phyloP scores from a whole-genome alignment of 1,140 invertebrate species.

The Augochlora pura region DNA sequence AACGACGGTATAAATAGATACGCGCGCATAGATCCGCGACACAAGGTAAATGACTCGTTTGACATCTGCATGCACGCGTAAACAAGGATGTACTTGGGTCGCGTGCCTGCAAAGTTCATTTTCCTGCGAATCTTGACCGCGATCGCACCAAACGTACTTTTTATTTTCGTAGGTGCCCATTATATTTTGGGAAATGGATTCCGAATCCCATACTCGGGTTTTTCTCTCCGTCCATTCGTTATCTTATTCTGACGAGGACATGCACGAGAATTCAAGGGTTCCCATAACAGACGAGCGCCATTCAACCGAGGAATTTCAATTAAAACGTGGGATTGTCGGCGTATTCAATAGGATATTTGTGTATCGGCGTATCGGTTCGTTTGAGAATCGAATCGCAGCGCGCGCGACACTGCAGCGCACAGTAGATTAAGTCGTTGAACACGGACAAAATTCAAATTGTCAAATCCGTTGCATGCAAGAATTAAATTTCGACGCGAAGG shows the following conservation, averaged over 20 bases:
- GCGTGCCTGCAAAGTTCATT: neutral
- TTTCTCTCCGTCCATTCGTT: neutral
- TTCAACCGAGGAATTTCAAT: neutral
- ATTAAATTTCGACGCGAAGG: too few species aligned
- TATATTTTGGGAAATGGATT: neutral
- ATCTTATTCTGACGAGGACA: neutral
- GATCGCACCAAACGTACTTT: too few species aligned
- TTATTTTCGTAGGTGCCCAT: neutral
- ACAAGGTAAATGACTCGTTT: neutral
- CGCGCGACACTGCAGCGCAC: too few species aligned
- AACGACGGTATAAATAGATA: slow-evolving; percentile 11
- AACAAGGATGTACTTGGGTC: neutral
- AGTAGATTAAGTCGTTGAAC: too few species aligned
- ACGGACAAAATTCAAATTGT: too few species aligned
- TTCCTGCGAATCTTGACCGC: neutral
- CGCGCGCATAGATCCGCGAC: neutral
- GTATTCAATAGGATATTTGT: neutral
- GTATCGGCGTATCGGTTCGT: neutral
- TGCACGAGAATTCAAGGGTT: neutral
- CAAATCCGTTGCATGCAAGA: too few species aligned
- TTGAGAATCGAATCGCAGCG: neutral
- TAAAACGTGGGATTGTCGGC: neutral
- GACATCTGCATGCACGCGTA: neutral
- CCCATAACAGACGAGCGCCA: neutral
- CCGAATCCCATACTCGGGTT: too few species aligned